Conservation (phyloP, 2,888 invertebrate species). For the Dorcus parallelipipedus region DNA sequence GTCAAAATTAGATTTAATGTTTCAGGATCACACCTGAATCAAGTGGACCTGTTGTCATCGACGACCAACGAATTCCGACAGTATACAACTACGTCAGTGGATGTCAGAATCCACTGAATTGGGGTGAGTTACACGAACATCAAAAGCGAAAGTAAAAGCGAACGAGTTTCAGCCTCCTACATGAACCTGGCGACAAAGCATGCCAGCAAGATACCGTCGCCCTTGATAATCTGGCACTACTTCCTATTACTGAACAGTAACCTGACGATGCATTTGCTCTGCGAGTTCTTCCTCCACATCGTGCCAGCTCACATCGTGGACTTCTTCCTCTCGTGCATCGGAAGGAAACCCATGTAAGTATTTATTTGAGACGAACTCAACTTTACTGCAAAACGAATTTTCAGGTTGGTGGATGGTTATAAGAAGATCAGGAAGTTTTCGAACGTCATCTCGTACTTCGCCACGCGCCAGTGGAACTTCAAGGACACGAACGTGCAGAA, state of each 20-base stretch:
- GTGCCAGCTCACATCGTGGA: conserved; percentile 52
- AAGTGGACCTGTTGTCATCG: too few relatives aligned
- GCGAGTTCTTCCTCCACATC: conserved; percentile 58
- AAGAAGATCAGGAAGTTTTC: conserved; percentile 71
- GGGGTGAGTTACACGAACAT: conserved; percentile 56
- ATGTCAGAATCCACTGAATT: conserved; percentile 75
- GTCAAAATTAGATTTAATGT: too few relatives aligned
- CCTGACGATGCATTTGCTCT: conserved; percentile 54
- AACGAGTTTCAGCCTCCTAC: conserved; percentile 50
- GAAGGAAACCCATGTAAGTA: conserved; percentile 63
- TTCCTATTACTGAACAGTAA: conserved; percentile 60
- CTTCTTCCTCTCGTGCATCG: conserved; percentile 39
- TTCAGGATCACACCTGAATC: too few relatives aligned
- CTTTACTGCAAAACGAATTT: background rate
- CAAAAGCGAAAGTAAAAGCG: conserved; percentile 14
- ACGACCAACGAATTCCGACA: conserved; percentile 43
- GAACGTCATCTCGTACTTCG: conserved; percentile 74
- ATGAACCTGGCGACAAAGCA: too few relatives aligned
- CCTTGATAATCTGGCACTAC: conserved; percentile 61
- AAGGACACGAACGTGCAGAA: conserved; percentile 56
- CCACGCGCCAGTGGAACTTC: conserved; percentile 73
- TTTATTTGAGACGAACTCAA: background rate
- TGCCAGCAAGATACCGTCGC: conserved; percentile 55
- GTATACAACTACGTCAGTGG: conserved; percentile 88
- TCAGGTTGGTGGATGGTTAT: conserved; percentile 72